Evolutionary conservation across 2,113 vertebrate genomes (phyloP), one percentile per base, ranked within the genome.

Genomic region (Podilymbus podiceps): DNA sequence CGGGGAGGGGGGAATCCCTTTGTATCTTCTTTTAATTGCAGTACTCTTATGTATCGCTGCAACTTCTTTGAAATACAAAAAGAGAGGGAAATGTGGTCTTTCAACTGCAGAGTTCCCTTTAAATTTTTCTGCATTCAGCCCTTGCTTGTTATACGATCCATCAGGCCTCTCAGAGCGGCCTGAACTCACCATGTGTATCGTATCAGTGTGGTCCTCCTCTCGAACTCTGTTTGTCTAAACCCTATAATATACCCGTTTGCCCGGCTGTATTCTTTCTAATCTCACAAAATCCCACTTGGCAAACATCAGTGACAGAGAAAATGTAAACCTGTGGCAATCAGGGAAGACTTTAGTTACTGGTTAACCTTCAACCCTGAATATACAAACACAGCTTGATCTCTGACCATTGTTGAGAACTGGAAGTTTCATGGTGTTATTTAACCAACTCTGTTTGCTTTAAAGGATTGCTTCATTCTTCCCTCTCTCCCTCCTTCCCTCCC

Each of bases 211-310:
- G 68, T 68, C 49, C 52, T 89, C 47, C 85, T 71, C 60, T 88
- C 75, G 47, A 64, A 11, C 58, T 75, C 82, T 90, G 63, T 88
- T 91, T 85, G 83, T 59, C 64, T 94, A 93, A 94, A 4, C 68
- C 64, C 90, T 52, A 72, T 89, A 95, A 93, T 72, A 92, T 71
- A 92, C 83, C 59, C 76, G 0, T 93, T 97, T 96, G 83, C 86
- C 83, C 96, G 96, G 92, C 83, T 96, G 92, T 92, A 94, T 78
- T 96, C 68, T 81, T 95, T 96, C 96, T 95, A 95, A 94, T 94
- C 96, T 93, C 95, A 92, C 93, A 96, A 97, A 96, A 94, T 95
- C 93, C 90, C 73, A 71, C 90, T 97, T 94, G 83, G 90, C 96
- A 96, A 97, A 96, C 89, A 95, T 74, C 60, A 87, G 85, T 52